Conservation (phyloP, 2,888 invertebrate species). For the Epistrophe eligans region DNA sequence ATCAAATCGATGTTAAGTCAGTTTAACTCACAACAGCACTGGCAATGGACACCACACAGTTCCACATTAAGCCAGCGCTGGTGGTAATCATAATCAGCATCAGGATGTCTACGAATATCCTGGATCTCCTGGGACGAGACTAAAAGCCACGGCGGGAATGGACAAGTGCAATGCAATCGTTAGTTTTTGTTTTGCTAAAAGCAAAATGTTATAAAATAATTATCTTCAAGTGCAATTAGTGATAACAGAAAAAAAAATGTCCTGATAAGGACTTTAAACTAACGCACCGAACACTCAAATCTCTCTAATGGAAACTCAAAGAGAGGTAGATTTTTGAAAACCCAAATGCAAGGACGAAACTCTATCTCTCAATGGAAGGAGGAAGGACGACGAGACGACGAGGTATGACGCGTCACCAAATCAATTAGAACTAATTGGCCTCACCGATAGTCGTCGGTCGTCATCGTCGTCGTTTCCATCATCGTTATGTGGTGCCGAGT, state of each 20-base stretch:
- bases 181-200: slow-evolving; percentile 51
- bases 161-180: slow-evolving; percentile 70
- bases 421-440: slow-evolving; percentile 46
- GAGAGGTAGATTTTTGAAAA: slow-evolving; percentile 15
- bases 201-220: slow-evolving; percentile 48
- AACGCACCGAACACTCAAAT: not conserved
- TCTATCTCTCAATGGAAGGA: slow-evolving; percentile 26
- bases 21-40: slow-evolving; percentile 73
- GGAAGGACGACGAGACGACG: slow-evolving; percentile 20
- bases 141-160: slow-evolving; percentile 71
- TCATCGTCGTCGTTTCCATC: not conserved
- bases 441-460: slow-evolving; percentile 1
- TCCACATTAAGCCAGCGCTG: slow-evolving; percentile 36
- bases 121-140: slow-evolving; percentile 69
- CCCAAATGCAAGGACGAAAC: slow-evolving; percentile 23
- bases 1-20: slow-evolving; percentile 70
- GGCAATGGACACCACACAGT: slow-evolving; percentile 64
- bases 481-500: slow-evolving; percentile 15
- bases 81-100: slow-evolving; percentile 37
- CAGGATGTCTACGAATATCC: slow-evolving; percentile 56
- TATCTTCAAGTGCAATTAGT: slow-evolving; percentile 69
- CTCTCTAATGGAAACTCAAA: not conserved
- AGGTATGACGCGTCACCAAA: slow-evolving; percentile 44
- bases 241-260: slow-evolving; percentile 51
- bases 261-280: slow-evolving; percentile 65